Base-by-base conservation (phyloP, 2,888 invertebrate genomes). In the Chrysina gloriosa region DNA sequence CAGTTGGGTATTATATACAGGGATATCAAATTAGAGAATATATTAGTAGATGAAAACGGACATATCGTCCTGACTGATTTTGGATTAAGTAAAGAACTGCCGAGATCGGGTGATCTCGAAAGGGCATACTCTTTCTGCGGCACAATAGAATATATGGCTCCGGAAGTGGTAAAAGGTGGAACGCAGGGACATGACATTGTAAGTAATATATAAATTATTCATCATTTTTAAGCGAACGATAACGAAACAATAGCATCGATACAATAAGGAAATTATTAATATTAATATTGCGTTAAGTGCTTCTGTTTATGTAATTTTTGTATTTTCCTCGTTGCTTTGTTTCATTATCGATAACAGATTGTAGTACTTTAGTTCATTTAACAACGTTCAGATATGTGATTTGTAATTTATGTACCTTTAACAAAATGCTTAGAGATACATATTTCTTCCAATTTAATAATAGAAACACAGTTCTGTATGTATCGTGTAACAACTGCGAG, bases 141-240 rank as follows among this genome's bases (percentile, higher is more conserved):
- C 14, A 98, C 98, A 71, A 94, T 98, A 77, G 98, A 98, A 82
- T 98, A 98, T 84, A 98, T 98, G 98, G 97, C 97, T 16, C 97
- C 83, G 70, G 87, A 92, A 81, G 90, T 91, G 39, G 91, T 92
- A 69, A 84, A 92, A 77, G 94, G 95, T 65, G 95, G 95, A 70
- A 91, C 90, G 65, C 89, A 91, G 74, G 98, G 98, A 19, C 97
- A 98, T 84, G 96, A 97, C 89, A 94, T 95, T 83, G 95, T 95
- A 84, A 94, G 94, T 92, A 81, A 71, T 45, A n/a, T n/a, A n/a
- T n/a, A 50, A 50, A 50, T 50, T 50, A 56, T 56, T 56, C 21
- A 36, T 23, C 3, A 4, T 11, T 36, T 56, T 36, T 56, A 19
- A n/a, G 23, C 21, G 34, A 36, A 56, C 21, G 36, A 56, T 36